These are phyloP conservation scores for Cecidostiba fungosa DNA, from an alignment of 2,888 invertebrate genomes.

Conservation along the genomic window DNA sequence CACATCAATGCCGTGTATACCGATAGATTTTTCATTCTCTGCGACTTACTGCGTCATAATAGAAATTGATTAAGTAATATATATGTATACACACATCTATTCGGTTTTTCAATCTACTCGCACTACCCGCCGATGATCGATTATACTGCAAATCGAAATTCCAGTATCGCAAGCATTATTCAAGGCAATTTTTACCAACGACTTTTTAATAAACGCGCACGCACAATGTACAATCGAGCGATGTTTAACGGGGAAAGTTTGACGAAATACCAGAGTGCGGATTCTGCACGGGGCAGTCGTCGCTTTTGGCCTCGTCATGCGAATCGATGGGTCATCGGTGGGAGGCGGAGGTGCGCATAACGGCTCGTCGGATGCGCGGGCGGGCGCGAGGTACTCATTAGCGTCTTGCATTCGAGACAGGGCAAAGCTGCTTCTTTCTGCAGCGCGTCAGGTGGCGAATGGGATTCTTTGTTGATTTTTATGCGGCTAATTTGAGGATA, in stretches of 20 bases:
- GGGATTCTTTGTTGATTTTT: slow-evolving; percentile 31
- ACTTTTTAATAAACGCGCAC: background rate
- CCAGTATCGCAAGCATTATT: background rate
- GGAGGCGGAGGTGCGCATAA: slow-evolving; percentile 20
- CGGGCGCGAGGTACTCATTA: slow-evolving; percentile 35
- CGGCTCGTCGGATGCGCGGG: slow-evolving; percentile 16
- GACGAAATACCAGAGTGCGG: no score
- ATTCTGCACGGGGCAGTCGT: background rate
- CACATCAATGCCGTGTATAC: background rate
- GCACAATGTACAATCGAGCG: background rate
- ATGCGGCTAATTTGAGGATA: background rate
- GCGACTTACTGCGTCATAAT: background rate
- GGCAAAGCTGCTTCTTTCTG: slow-evolving; percentile 2
- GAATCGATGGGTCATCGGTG: slow-evolving; percentile 47
- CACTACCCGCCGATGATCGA: background rate
- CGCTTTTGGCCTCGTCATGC: slow-evolving; percentile 49
- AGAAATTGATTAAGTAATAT: background rate
- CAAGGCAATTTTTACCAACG: background rate
- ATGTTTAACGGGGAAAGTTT: background rate
- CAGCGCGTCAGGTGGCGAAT: slow-evolving; percentile 46
- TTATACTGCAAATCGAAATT: background rate
- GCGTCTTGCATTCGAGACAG: slow-evolving; percentile 10
- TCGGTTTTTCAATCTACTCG: background rate
- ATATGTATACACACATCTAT: background rate
- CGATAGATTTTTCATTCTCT: background rate